Percentiles rank a stretch among this genome's conserved stretches.
phyloP scores from a whole-genome alignment of 2,113 vertebrate genomes.

The Megaceryle torquata region DNA sequence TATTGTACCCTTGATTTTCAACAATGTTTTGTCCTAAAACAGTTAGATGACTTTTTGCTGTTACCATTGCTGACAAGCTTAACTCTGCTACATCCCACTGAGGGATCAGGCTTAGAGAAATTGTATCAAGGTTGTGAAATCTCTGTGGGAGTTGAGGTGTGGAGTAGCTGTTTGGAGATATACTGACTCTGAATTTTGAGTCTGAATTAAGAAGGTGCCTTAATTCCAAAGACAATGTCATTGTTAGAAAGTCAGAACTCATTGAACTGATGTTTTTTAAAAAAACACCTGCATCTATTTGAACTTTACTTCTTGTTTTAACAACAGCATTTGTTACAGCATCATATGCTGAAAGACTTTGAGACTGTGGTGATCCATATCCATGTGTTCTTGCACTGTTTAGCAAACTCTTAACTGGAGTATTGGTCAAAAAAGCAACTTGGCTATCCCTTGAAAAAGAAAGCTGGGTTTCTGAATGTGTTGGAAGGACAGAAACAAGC shows the following conservation, averaged over 20 bases:
- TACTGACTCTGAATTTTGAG: not conserved
- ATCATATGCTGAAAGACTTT: not conserved
- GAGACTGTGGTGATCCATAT: not conserved
- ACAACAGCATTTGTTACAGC: not conserved
- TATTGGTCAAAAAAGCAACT: not conserved
- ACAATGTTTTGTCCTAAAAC: not conserved
- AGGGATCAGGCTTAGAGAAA: not conserved
- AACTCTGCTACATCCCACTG: not conserved
- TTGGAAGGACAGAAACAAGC: not conserved
- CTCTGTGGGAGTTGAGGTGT: slow-evolving; percentile 16
- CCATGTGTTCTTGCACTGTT: not conserved
- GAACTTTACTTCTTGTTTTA: slow-evolving; percentile 1
- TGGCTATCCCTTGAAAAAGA: not conserved
- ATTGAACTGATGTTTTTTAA: not conserved
- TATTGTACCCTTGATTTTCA: not conserved
- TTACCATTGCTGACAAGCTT: not conserved
- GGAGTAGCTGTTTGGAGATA: not conserved
- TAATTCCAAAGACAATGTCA: slow-evolving; percentile 25
- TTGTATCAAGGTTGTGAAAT: not conserved
- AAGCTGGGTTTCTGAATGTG: not conserved
- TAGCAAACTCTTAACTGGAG: not conserved
- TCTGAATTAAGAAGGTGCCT: not conserved
- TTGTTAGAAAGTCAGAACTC: not conserved
- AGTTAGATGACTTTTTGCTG: not conserved
- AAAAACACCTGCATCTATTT: not conserved